Conservation (phyloP, 37 sponge, comb jelly and placozoan species). For the Beroe forskalii region DNA sequence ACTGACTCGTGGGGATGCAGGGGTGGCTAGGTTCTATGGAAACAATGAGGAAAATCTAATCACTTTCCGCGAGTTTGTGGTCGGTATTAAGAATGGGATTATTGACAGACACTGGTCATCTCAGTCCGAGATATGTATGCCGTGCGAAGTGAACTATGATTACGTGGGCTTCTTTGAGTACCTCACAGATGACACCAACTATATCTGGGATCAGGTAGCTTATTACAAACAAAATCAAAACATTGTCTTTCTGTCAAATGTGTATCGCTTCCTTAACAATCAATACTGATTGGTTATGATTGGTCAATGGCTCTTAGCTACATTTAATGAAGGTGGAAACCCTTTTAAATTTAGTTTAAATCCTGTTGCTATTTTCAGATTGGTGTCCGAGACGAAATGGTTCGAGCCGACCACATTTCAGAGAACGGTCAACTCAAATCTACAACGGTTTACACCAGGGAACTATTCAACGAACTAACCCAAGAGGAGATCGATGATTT, state of each 20-base stretch:
- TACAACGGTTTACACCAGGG: neutral
- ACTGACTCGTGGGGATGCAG: neutral
- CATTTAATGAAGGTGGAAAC: too few species aligned
- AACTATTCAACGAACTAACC: slow-evolving; percentile 4
- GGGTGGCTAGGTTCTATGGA: neutral
- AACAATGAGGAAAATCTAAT: neutral
- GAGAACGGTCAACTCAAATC: neutral
- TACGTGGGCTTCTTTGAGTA: slow-evolving; percentile 63
- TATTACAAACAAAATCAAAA: too few species aligned
- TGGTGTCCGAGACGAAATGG: neutral
- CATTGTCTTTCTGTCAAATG: too few species aligned
- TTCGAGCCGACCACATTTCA: slow-evolving; percentile 4
- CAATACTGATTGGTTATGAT: neutral
- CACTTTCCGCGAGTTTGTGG: slow-evolving; percentile 18
- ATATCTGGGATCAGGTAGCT: slow-evolving; percentile 1
- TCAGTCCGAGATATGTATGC: slow-evolving; percentile 40
- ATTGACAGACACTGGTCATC: slow-evolving; percentile 53
- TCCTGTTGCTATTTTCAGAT: slow-evolving; percentile 47
- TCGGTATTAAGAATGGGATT: neutral
- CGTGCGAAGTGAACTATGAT: neutral
- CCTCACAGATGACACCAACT: slow-evolving; percentile 12
- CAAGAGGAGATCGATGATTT: neutral
- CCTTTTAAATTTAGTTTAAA: too few species aligned
- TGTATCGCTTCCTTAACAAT: too few species aligned
- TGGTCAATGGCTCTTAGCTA: neutral